A percentile compares a stretch with the other conserved stretches of the same genome.
These are phyloP conservation scores for Symphodus melops DNA, from an alignment of 2,113 vertebrate genomes.

Conservation along the genomic window DNA sequence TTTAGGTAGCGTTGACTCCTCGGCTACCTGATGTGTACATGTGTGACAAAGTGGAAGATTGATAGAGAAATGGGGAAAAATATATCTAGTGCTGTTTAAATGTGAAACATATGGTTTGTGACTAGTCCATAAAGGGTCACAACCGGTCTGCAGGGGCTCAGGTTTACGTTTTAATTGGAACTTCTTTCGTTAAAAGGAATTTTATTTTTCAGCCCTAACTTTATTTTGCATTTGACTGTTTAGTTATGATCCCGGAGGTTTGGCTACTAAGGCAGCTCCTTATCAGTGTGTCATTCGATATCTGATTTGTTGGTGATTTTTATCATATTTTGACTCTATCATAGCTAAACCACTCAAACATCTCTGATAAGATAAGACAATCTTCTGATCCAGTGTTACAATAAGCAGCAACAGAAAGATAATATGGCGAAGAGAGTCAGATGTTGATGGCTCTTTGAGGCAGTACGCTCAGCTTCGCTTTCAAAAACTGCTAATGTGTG, in stretches of 20 bases:
- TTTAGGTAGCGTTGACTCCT: constrained; percentile 46
- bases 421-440: neutral
- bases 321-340: neutral
- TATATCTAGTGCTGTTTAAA: constrained; percentile 43
- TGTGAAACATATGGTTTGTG: constrained; percentile 61
- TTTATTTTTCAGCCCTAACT: constrained; percentile 35
- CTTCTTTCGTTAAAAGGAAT: constrained; percentile 4
- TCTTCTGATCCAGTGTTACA: neutral
- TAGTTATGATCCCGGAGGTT: neutral
- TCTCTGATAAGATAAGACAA: neutral
- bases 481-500: neutral
- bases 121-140: constrained; percentile 40
- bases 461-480: too few relatives aligned
- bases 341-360: neutral
- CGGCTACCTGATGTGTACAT: constrained; percentile 59
- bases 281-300: neutral
- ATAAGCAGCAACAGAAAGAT: neutral
- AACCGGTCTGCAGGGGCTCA: constrained; percentile 7
- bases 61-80: constrained; percentile 34
- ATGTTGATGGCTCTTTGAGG: neutral
- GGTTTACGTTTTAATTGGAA: constrained; percentile 13
- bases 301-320: neutral
- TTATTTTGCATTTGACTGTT: neutral
- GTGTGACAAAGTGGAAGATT: constrained; percentile 47
- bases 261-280: neutral